These are phyloP conservation scores for Drosophila anomalipes DNA, from an alignment of 2,888 invertebrate species.

Conservation along the genomic window DNA sequence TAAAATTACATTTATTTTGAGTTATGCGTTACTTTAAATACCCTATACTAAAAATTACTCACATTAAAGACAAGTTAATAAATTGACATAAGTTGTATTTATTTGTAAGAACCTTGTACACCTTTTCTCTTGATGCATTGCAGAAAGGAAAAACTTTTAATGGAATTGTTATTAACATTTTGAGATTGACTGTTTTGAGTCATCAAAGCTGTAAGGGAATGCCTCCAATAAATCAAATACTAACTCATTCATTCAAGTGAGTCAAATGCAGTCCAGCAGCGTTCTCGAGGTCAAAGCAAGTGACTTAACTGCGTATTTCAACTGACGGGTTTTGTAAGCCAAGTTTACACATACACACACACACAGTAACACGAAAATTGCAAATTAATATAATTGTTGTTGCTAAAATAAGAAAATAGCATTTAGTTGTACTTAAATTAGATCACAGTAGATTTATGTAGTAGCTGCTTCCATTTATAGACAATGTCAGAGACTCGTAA, in stretches of 20 bases:
- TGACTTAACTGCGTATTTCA: slow-evolving; percentile 42
- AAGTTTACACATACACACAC: slow-evolving; percentile 14
- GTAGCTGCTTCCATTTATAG: slow-evolving; percentile 72
- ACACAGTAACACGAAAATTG: slow-evolving; percentile 48
- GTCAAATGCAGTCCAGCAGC: slow-evolving; percentile 3
- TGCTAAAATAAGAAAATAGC: slow-evolving; percentile 11
- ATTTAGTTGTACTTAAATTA: slow-evolving; percentile 61
- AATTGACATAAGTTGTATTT: neutral
- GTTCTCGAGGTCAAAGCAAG: slow-evolving; percentile 14
- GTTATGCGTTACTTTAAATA: slow-evolving; percentile 1
- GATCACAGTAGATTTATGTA: slow-evolving; percentile 66
- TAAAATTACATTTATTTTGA: neutral
- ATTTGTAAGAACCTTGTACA: neutral
- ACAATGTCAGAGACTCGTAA: slow-evolving; percentile 39
- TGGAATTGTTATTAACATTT: neutral
- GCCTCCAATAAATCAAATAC: neutral
- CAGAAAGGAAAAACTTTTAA: neutral
- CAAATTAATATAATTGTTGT: slow-evolving; percentile 48
- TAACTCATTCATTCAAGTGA: slow-evolving; percentile 28
- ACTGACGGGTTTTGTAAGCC: slow-evolving; percentile 32
- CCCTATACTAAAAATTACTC: slow-evolving; percentile 3
- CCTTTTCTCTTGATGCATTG: neutral
- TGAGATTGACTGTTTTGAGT: neutral
- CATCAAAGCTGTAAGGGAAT: slow-evolving; percentile 1
- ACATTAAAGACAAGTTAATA: neutral